These are phyloP conservation scores for Phalacrocorax pelagicus DNA, from an alignment of 2,113 vertebrate species.

Conservation along the genomic window DNA sequence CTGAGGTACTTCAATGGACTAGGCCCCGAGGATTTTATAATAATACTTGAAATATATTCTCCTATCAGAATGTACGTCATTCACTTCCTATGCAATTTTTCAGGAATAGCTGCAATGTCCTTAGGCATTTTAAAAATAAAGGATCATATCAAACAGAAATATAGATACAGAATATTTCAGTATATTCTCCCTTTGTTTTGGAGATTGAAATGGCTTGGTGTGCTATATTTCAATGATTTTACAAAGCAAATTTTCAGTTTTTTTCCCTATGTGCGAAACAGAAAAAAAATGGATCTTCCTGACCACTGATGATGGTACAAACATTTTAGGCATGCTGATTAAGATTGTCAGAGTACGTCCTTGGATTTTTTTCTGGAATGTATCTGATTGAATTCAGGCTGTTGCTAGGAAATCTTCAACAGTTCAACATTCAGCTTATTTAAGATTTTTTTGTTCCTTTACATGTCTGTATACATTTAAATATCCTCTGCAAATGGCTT, in stretches of 20 bases:
- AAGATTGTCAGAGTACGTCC: background rate
- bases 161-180: fast-evolving
- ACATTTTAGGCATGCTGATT: background rate
- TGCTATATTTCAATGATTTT: background rate
- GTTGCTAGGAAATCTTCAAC: background rate
- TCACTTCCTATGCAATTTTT: background rate
- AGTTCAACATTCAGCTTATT: background rate
- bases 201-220: background rate
- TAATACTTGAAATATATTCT: background rate
- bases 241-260: background rate
- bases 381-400: background rate
- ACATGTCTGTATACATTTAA: background rate
- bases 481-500: background rate
- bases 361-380: background rate
- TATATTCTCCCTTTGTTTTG: background rate
- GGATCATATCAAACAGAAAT: background rate
- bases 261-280: background rate
- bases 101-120: background rate
- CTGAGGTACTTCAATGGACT: background rate
- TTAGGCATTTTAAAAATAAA: background rate
- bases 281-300: background rate
- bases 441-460: background rate
- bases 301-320: background rate
- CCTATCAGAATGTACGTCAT: fast-evolving
- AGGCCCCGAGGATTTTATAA: background rate